Evolutionary conservation across 2,888 invertebrate species (phyloP).

Genomic region (Hedya salicella): DNA sequence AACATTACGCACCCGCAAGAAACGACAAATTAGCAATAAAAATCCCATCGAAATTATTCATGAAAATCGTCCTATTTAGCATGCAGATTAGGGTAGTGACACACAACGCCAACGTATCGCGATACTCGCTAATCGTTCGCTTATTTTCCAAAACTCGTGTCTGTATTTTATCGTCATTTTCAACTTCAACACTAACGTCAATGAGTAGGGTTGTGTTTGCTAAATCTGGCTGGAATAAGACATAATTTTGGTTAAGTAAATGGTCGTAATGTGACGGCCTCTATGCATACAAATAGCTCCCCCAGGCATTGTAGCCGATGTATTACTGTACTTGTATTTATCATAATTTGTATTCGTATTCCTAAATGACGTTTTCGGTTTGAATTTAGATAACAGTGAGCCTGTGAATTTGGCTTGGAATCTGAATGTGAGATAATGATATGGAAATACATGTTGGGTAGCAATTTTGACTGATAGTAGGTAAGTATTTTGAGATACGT

Average conservation of each 20-base stretch:
- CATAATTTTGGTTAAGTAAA: slow-evolving; percentile 2
- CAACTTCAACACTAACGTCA: not conserved
- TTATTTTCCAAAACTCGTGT: not conserved
- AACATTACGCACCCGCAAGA: slow-evolving; percentile 4
- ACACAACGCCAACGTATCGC: slow-evolving; percentile 19
- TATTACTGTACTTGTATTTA: slow-evolving; percentile 20
- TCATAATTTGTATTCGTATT: slow-evolving; percentile 21
- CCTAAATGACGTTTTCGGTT: slow-evolving; percentile 18
- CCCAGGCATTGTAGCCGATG: slow-evolving; percentile 20
- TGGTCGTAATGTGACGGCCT: slow-evolving; percentile 21
- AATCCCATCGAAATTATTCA: slow-evolving; percentile 26
- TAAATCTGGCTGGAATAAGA: not conserved
- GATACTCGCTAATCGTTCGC: slow-evolving; percentile 21
- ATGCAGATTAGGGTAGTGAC: slow-evolving; percentile 35
- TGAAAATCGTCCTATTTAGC: slow-evolving; percentile 27
- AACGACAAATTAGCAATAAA: slow-evolving; percentile 13
- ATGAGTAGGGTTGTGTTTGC: not conserved
- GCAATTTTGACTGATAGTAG: not conserved
- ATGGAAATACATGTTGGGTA: slow-evolving; percentile 11
- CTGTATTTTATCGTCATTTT: not conserved
- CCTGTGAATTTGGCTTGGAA: slow-evolving; percentile 5
- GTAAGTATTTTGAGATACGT: no score
- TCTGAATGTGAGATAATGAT: slow-evolving; percentile 8
- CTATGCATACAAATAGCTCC: slow-evolving; percentile 36
- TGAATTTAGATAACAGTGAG: slow-evolving; percentile 15